A percentile compares a stretch with the other conserved stretches of the same genome.
Evolutionary conservation across 2,113 vertebrate species (phyloP).

Genomic region (Podocnemis expansa): DNA sequence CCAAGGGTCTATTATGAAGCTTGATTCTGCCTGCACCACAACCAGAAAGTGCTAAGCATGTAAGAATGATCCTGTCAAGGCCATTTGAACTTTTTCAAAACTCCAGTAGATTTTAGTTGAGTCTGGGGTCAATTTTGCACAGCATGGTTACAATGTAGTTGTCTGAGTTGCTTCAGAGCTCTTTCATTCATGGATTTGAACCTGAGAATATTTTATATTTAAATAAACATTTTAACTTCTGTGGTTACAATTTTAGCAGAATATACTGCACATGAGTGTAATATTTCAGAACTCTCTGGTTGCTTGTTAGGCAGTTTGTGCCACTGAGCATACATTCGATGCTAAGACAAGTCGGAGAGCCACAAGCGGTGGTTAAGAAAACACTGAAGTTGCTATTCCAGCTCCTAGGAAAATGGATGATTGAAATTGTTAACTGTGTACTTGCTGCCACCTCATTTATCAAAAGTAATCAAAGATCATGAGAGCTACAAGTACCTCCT

Average conservation of each 20-base stretch:
- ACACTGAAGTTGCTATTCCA: slow-evolving; percentile 4
- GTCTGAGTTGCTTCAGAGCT: neutral
- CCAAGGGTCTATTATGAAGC: neutral
- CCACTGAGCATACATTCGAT: slow-evolving; percentile 7
- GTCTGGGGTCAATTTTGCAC: neutral
- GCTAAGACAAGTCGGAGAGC: slow-evolving; percentile 23
- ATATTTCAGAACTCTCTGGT: slow-evolving; percentile 46
- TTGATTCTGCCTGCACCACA: neutral
- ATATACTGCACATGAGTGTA: slow-evolving; percentile 23
- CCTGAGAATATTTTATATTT: slow-evolving; percentile 48
- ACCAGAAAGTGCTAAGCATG: neutral
- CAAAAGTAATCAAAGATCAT: neutral
- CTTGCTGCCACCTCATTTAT: slow-evolving; percentile 47
- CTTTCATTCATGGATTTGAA: slow-evolving; percentile 18
- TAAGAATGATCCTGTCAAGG: neutral
- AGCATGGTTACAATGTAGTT: neutral
- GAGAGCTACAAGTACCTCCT: neutral
- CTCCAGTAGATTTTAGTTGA: neutral
- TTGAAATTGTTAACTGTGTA: slow-evolving; percentile 39
- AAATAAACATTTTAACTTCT: slow-evolving; percentile 44
- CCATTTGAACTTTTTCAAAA: neutral
- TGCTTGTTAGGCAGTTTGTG: slow-evolving; percentile 42
- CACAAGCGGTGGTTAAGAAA: slow-evolving; percentile 34
- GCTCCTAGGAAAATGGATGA: slow-evolving; percentile 39
- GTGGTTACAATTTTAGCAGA: slow-evolving; percentile 57